Conservation (phyloP, 2,113 vertebrate genomes). For the Centropristis striata region DNA sequence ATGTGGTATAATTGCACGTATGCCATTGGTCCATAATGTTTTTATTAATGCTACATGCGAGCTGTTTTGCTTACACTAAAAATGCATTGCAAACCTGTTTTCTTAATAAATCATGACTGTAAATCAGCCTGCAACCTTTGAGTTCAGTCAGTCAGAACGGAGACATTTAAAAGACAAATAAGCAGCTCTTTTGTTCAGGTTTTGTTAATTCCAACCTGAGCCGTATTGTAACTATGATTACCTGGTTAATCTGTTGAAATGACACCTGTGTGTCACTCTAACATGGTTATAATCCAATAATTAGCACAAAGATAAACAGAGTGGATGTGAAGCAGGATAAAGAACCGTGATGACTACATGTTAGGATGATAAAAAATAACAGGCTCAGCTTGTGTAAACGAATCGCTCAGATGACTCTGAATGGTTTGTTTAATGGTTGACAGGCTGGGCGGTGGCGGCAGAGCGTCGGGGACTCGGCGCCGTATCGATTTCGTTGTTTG, state of each 20-base stretch:
- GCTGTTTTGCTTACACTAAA: too few species aligned
- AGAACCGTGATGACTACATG: neutral
- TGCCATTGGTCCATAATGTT: too few species aligned
- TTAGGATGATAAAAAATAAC: neutral
- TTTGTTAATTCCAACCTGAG: too few species aligned
- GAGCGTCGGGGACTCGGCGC: constrained; percentile 1
- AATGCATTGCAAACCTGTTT: too few species aligned
- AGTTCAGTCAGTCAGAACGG: too few species aligned
- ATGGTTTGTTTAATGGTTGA: constrained; percentile 15
- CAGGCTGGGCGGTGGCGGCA: neutral
- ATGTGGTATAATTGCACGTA: too few species aligned
- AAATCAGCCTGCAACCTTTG: neutral
- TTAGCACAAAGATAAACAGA: neutral
- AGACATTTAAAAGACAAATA: neutral
- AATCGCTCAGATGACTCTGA: neutral
- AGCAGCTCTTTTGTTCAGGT: too few species aligned
- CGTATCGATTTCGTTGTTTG: constrained; percentile 51
- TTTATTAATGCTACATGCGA: too few species aligned
- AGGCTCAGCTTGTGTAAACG: neutral
- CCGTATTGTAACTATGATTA: neutral
- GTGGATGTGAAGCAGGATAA: neutral
- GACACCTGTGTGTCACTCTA: neutral
- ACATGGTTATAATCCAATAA: neutral
- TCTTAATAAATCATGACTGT: neutral
- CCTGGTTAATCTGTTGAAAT: neutral